Percentiles rank a stretch among this genome's conserved stretches.
These are phyloP conservation scores for Catostylus mosaicus DNA, from an alignment of 30 jellyfish, hydroid and myxozoan genomes.

Conservation along the genomic window DNA sequence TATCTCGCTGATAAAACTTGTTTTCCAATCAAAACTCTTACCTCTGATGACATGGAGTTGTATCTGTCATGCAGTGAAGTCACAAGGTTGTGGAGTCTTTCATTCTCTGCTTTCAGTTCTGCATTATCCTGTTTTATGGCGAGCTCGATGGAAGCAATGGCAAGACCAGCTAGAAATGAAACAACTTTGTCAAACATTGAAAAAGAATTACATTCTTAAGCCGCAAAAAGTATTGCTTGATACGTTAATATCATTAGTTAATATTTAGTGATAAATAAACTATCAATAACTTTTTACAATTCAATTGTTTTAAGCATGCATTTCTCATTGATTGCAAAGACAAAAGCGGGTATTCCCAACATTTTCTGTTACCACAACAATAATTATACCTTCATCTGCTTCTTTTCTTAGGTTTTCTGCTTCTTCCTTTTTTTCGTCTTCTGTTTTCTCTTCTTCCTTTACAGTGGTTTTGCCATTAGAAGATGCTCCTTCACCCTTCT, in stretches of 20 bases:
- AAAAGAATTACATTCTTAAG: too few species aligned
- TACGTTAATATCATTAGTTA: too few species aligned
- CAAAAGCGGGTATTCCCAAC: too few species aligned
- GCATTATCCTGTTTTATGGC: constrained; percentile 86
- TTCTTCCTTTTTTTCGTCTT: constrained; percentile 44
- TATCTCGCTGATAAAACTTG: too few species aligned
- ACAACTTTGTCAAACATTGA: background rate
- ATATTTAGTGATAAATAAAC: too few species aligned
- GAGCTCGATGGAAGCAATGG: constrained; percentile 80
- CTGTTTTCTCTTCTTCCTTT: constrained; percentile 26
- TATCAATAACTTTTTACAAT: too few species aligned
- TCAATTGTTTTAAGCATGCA: too few species aligned
- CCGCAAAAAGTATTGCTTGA: too few species aligned
- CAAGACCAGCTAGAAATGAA: constrained; percentile 63
- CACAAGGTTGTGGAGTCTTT: constrained; percentile 71
- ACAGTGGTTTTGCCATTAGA: constrained; percentile 6
- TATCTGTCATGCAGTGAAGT: constrained; percentile 87
- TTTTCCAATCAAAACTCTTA: constrained; percentile 13
- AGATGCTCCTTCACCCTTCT: background rate
- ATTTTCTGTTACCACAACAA: background rate
- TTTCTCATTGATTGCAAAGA: too few species aligned
- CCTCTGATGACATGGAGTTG: constrained; percentile 91
- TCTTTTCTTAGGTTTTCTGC: constrained; percentile 29
- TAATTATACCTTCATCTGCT: constrained; percentile 47
- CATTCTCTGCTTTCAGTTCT: constrained; percentile 78